Percentiles rank a stretch among this genome's conserved stretches.
Conservation (phyloP, 2,113 vertebrate genomes). For the Tamias sibiricus region DNA sequence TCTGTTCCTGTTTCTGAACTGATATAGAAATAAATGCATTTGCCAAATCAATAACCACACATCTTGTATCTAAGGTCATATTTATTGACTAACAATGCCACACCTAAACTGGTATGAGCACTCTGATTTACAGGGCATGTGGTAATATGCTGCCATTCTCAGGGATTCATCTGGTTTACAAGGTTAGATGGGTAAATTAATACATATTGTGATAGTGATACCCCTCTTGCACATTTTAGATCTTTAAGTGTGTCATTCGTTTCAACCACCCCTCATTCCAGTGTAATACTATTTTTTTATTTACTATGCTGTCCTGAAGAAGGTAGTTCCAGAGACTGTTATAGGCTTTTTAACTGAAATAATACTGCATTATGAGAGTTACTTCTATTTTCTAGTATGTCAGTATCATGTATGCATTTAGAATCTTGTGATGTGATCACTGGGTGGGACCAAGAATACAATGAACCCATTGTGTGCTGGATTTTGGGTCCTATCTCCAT, state of each 20-base stretch:
- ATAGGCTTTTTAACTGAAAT: not conserved
- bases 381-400: not conserved
- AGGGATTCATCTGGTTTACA: not conserved
- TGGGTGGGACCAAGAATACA: not conserved
- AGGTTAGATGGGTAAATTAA: not conserved
- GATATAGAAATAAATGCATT: not conserved
- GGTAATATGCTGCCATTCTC: not conserved
- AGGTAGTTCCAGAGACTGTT: not conserved
- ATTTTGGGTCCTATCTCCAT: not conserved
- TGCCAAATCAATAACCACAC: not conserved
- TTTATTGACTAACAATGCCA: not conserved
- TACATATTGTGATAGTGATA: not conserved
- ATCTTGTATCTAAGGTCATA: not conserved
- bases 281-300: not conserved
- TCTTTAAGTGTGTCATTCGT: not conserved
- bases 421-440: not conserved
- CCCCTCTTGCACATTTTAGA: not conserved
- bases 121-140: not conserved
- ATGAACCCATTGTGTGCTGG: not conserved
- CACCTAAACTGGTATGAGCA: not conserved
- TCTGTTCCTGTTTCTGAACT: not conserved
- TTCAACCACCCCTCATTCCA: not conserved
- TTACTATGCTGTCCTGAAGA: not conserved
- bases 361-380: not conserved
- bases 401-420: not conserved